Evolutionary conservation across 2,888 invertebrate species (phyloP), one percentile per base, ranked within the genome.

Genomic region (Clivina fossor): DNA sequence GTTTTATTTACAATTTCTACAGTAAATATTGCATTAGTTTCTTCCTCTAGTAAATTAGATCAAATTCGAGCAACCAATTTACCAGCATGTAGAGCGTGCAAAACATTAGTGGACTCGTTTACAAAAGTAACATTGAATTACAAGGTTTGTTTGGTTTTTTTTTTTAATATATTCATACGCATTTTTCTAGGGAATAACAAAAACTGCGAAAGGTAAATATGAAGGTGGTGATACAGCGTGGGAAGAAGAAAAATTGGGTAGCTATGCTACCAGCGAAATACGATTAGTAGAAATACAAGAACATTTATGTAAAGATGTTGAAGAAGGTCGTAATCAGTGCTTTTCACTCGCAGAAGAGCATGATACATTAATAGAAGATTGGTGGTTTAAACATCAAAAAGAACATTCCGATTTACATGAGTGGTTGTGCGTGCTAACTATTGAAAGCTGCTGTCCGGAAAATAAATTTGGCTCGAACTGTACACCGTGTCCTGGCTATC

Each of bases 161-260:
- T n/a, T n/a, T n/a, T n/a, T n/a, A n/a, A n/a, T n/a, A n/a, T n/a
- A n/a, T n/a, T n/a, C n/a, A 40, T 38, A 15, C 26, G 15, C 46
- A 15, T 11, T 8, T 15, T 69, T 71, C 38, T 63, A 86, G 83
- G 93, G 92, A 2, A 75, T 95, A 61, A 86, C 88, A 59, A 80
- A 81, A 62, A 95, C 94, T 0, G 77, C 85, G n/a, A 82, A 90
- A 64, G 90, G 88, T 8, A 92, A 93, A 71, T 93, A 88, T 74
- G 94, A 91, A 65, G 95, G 95, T 2, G 95, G 95, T 1, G 94
- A 95, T 71, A 84, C 93, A 0, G 92, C 90, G 3, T 95, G 94
- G 93, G 95, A 95, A 70, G 91, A 93, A 71, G 86, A 91, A 67
- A 90, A 91, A 64, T 74, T 91, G 48, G 84, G 85, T 46, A 83